These are phyloP conservation scores for Pomatorhinus ruficollis DNA, from an alignment of 2,113 vertebrate genomes.

Conservation along the genomic window DNA sequence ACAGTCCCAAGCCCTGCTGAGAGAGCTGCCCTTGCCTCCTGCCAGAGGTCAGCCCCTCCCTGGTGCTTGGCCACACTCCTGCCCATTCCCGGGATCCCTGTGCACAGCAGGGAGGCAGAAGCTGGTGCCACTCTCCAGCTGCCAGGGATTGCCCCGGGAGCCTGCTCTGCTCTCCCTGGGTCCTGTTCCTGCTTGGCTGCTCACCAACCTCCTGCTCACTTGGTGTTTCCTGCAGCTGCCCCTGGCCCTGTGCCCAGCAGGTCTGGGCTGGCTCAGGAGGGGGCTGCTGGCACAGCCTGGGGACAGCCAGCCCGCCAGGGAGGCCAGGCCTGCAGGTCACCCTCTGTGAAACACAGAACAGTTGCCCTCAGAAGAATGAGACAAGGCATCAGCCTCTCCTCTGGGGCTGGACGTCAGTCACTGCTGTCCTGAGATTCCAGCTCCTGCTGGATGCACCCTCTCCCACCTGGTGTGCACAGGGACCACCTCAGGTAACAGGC, in stretches of 20 bases:
- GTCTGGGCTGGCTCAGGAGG: not conserved
- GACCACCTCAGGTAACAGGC: not conserved
- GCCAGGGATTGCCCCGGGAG: not conserved
- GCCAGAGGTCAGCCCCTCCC: not conserved
- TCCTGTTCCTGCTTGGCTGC: not conserved
- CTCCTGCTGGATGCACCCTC: not conserved
- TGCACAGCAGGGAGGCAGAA: not conserved
- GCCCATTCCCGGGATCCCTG: not conserved
- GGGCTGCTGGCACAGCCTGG: not conserved
- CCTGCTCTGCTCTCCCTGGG: not conserved
- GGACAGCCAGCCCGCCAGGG: not conserved
- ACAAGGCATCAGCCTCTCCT: not conserved
- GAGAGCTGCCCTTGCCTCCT: not conserved
- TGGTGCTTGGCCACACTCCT: not conserved
- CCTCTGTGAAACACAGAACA: not conserved
- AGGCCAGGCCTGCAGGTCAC: not conserved
- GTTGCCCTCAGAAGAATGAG: not conserved
- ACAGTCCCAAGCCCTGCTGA: not conserved
- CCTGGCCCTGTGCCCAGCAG: not conserved
- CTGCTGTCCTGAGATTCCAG: not conserved
- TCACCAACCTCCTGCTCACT: not conserved
- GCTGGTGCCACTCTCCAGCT: not conserved
- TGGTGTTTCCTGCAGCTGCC: not conserved
- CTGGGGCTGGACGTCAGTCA: not conserved
- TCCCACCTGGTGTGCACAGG: not conserved